These are phyloP conservation scores for Spongilla lacustris DNA, from an alignment of 37 sponge, comb jelly and placozoan genomes.

Conservation along the genomic window DNA sequence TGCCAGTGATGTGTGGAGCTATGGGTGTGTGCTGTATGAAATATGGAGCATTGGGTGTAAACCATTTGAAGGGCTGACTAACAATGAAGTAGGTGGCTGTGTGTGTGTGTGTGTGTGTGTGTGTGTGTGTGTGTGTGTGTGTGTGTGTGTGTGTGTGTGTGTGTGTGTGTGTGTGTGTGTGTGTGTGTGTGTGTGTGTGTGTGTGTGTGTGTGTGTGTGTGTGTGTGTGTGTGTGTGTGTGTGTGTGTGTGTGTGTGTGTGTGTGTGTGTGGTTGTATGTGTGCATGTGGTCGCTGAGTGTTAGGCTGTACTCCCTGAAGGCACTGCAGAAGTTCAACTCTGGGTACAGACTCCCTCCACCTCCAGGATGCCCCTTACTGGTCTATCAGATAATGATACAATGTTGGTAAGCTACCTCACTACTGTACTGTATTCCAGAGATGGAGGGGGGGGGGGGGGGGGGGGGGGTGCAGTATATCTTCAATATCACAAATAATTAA, in stretches of 20 bases:
- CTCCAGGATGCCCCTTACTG: neutral
- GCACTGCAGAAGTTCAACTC: conserved; percentile 12
- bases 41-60: neutral
- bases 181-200: neutral
- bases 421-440: too few relatives aligned
- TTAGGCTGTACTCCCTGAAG: neutral
- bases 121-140: neutral
- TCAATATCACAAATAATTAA: too few relatives aligned
- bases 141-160: neutral
- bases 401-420: neutral
- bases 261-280: neutral
- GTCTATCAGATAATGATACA: conserved; percentile 1
- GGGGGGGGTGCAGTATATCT: too few relatives aligned
- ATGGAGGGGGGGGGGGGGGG: too few relatives aligned
- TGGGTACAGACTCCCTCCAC: conserved; percentile 24
- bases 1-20: conserved; percentile 1
- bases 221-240: neutral
- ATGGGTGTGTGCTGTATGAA: conserved; percentile 6
- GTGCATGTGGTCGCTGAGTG: neutral
- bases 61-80: neutral
- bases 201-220: neutral
- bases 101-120: too few relatives aligned
- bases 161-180: neutral
- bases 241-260: neutral
- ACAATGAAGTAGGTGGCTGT: neutral